Conservation (phyloP, 2,113 vertebrate species). For the Corythaeola cristata region DNA sequence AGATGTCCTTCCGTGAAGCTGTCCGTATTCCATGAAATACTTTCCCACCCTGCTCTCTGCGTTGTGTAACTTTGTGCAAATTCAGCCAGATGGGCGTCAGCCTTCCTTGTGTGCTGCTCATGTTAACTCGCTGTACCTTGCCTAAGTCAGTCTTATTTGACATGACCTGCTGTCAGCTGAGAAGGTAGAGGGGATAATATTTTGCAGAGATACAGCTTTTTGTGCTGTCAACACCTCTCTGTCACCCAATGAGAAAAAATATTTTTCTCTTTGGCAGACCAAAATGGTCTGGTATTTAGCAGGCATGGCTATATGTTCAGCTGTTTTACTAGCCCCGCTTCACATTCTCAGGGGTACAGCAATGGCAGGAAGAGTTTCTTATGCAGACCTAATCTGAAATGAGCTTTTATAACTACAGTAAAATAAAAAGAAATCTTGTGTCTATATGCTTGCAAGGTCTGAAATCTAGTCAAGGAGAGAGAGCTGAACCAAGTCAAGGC, state of each 20-base stretch:
- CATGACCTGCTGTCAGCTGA: neutral
- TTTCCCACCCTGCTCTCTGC: neutral
- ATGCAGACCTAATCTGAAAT: neutral
- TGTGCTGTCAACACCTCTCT: fast-evolving
- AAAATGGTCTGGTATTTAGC: neutral
- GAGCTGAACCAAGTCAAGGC: neutral
- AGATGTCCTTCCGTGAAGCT: neutral
- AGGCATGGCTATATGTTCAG: neutral
- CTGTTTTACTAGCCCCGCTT: neutral
- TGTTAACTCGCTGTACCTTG: neutral
- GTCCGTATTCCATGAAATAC: neutral
- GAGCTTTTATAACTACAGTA: neutral
- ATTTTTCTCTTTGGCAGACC: neutral
- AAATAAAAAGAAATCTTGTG: neutral
- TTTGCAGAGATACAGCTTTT: neutral
- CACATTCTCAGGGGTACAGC: neutral
- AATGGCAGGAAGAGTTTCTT: neutral
- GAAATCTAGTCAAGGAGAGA: neutral
- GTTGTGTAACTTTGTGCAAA: neutral
- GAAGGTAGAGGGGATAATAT: neutral
- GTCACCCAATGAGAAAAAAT: neutral
- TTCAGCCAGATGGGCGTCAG: neutral
- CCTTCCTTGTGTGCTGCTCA: neutral
- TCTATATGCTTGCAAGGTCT: neutral
- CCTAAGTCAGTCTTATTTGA: neutral